Evolutionary conservation across 2,797 vertebrate species (phyloP).

Genomic region (Syncerus caffer): DNA sequence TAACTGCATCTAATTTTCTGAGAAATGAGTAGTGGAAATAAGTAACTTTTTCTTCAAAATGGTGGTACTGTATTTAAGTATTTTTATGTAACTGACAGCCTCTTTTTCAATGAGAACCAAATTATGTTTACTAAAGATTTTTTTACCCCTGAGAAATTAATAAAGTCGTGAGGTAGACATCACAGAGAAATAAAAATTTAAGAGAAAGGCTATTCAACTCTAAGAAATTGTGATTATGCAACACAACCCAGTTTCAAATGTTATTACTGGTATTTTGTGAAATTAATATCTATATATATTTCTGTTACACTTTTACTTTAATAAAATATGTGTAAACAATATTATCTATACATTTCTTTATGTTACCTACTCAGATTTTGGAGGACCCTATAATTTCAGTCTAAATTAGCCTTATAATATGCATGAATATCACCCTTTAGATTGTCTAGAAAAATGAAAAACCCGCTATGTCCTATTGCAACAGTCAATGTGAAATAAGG

Average conservation of each 20-base stretch:
- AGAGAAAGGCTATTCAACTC: not conserved
- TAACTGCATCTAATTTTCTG: slow-evolving; percentile 22
- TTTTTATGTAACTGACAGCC: not conserved
- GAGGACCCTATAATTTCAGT: not conserved
- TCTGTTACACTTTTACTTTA: not conserved
- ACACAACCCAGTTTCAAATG: not conserved
- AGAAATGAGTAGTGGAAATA: slow-evolving; percentile 26
- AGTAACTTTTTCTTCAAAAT: not conserved
- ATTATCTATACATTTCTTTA: slow-evolving; percentile 22
- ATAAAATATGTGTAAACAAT: not conserved
- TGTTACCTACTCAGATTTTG: not conserved
- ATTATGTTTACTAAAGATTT: slow-evolving; percentile 32
- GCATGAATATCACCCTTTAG: not conserved
- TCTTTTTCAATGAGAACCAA: slow-evolving; percentile 7
- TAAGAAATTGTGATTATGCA: not conserved
- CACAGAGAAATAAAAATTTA: not conserved
- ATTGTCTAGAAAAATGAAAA: slow-evolving; percentile 10
- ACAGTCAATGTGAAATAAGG: not conserved
- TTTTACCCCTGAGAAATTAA: not conserved
- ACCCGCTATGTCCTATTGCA: not conserved
- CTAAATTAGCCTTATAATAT: slow-evolving; percentile 31
- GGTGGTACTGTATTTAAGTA: not conserved
- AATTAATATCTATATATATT: not conserved
- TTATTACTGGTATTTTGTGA: not conserved
- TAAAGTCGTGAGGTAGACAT: not conserved